phyloP scores from a whole-genome alignment of 2,113 vertebrate species.

The Notiomystis cincta region DNA sequence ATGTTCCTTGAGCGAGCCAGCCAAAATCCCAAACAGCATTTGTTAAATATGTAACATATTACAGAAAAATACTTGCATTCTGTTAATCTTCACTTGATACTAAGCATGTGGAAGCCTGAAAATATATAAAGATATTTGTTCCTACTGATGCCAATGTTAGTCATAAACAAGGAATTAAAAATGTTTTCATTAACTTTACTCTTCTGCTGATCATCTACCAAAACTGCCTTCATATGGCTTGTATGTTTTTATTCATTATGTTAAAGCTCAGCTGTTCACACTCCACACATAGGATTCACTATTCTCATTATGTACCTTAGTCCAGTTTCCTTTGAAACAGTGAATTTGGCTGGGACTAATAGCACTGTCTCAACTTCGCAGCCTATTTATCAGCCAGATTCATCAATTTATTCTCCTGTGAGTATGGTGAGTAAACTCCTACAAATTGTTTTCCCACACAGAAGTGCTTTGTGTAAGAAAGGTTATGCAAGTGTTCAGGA shows the following conservation, averaged over 20 bases:
- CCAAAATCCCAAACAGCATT: not conserved
- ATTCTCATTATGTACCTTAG: not conserved
- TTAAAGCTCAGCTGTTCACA: not conserved
- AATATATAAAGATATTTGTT: not conserved
- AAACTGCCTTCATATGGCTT: not conserved
- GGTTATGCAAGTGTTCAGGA: not conserved
- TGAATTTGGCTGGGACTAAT: not conserved
- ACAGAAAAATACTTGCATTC: not conserved
- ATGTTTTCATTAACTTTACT: not conserved
- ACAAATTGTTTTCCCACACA: not conserved
- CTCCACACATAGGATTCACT: not conserved
- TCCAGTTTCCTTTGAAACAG: not conserved
- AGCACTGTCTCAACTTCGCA: not conserved
- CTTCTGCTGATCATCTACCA: not conserved
- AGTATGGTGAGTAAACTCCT: not conserved
- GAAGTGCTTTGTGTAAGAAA: not conserved
- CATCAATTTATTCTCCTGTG: not conserved
- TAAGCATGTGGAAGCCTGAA: not conserved
- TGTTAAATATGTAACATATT: not conserved
- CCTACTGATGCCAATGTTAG: not conserved
- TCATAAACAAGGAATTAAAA: not conserved
- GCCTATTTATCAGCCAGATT: not conserved
- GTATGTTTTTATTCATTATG: not conserved
- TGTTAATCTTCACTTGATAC: not conserved
- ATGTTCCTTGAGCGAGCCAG: not conserved